phyloP scores from a whole-genome alignment of 2,888 invertebrate species.

The Pimpla rufipes region DNA sequence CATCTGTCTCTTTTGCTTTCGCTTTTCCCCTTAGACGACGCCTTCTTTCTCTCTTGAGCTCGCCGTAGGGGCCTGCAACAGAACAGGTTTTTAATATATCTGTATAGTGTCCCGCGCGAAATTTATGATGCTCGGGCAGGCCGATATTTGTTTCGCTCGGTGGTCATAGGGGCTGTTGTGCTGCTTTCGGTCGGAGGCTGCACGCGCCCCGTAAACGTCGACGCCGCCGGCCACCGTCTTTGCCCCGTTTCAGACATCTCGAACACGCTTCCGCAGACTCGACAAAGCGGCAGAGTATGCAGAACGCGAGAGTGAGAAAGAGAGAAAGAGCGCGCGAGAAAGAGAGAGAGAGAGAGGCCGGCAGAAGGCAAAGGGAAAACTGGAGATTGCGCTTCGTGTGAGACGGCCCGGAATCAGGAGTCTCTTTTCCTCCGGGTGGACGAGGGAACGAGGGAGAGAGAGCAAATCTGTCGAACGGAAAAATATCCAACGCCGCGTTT shows the following conservation, averaged over 20 bases:
- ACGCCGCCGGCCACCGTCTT: constrained; percentile 43
- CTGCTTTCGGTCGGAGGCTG: constrained; percentile 16
- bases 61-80: constrained; percentile 36
- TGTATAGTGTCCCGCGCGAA: constrained; percentile 77
- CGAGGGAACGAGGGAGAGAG: neutral
- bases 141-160: constrained; percentile 81
- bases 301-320: constrained; percentile 16
- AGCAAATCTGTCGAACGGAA: constrained; percentile 30
- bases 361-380: constrained; percentile 30
- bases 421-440: constrained; percentile 8
- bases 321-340: constrained; percentile 28
- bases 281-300: constrained; percentile 33
- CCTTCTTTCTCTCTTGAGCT: constrained; percentile 45
- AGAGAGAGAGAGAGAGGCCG: constrained; percentile 6
- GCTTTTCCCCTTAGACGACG: neutral
- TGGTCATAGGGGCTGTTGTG: constrained; percentile 18
- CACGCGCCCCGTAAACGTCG: constrained; percentile 31
- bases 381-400: constrained; percentile 49
- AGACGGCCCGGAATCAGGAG: constrained; percentile 53
- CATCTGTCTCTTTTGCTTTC: neutral
- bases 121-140: constrained; percentile 77
- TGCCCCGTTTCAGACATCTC: constrained; percentile 35
- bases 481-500: neutral
- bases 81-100: constrained; percentile 81
- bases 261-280: constrained; percentile 49